Percentiles rank a stretch among this genome's conserved stretches.
phyloP scores from a whole-genome alignment of 2,797 vertebrate species.

The Serranus cabrilla region DNA sequence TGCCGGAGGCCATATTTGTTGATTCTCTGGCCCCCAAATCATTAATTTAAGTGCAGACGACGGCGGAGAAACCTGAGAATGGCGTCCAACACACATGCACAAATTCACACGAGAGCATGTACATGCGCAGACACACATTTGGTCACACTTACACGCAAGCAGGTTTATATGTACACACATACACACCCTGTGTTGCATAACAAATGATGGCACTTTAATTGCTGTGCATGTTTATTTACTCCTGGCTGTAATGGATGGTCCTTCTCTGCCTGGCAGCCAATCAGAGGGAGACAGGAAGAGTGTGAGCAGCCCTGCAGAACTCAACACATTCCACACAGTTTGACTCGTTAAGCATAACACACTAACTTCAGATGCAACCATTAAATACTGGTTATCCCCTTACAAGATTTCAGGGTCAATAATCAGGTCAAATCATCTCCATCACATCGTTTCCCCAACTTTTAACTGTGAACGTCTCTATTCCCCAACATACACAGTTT shows the following conservation, averaged over 20 bases:
- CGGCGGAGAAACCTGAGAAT: conserved; percentile 80
- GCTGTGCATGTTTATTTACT: conserved; percentile 85
- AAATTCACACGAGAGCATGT: conserved; percentile 39
- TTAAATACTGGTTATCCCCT: background rate
- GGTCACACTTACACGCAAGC: conserved; percentile 43
- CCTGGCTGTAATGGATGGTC: conserved; percentile 82
- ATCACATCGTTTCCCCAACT: conserved; percentile 3
- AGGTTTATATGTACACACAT: conserved; percentile 22
- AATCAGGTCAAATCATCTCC: background rate
- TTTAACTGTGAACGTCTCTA: conserved; percentile 28
- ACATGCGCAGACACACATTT: conserved; percentile 36
- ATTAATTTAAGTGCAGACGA: conserved; percentile 84
- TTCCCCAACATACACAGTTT: background rate
- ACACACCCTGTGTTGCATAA: conserved; percentile 76
- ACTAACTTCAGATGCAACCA: background rate
- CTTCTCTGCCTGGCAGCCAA: conserved; percentile 70
- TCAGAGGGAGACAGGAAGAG: conserved; percentile 75
- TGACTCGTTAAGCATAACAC: conserved; percentile 32
- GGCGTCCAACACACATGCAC: conserved; percentile 49
- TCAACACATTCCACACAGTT: conserved; percentile 56
- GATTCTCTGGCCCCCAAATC: conserved; percentile 83
- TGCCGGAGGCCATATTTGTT: conserved; percentile 81
- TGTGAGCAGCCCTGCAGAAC: conserved; percentile 50
- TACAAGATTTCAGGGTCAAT: background rate
- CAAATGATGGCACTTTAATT: conserved; percentile 87